Evolutionary conservation across 2,797 vertebrate genomes (phyloP).

Genomic region (Otus scops): DNA sequence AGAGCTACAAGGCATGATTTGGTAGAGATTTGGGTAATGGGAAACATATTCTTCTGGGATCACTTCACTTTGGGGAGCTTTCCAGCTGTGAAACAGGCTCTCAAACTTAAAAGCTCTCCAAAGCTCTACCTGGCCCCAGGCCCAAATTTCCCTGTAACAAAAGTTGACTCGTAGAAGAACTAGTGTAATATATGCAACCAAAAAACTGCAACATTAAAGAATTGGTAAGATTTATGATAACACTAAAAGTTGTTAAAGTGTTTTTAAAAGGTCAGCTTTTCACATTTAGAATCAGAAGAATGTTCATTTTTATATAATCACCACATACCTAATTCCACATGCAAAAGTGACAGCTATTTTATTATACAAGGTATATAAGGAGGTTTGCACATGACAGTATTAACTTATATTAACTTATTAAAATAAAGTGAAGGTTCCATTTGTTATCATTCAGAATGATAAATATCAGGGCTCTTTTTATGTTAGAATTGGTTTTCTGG

Average conservation of each 20-base stretch:
- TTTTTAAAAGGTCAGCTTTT: constrained; percentile 66
- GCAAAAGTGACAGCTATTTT: constrained; percentile 9
- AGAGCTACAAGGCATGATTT: constrained; percentile 74
- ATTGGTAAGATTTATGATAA: constrained; percentile 57
- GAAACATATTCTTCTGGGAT: constrained; percentile 74
- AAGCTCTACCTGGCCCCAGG: constrained; percentile 60
- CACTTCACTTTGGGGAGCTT: constrained; percentile 66
- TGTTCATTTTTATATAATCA: constrained; percentile 41
- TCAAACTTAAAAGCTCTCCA: constrained; percentile 66
- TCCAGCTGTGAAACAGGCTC: constrained; percentile 72
- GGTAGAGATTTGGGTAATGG: constrained; percentile 72
- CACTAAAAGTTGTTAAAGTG: constrained; percentile 40
- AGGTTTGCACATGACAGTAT: neutral
- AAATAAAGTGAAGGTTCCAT: neutral
- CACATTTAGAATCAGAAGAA: constrained; percentile 58
- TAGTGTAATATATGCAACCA: constrained; percentile 43
- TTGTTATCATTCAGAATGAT: neutral
- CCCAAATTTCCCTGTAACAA: constrained; percentile 64
- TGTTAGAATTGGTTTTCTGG: neutral
- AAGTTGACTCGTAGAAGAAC: constrained; percentile 43
- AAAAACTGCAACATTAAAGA: constrained; percentile 58
- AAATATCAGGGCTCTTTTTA: neutral
- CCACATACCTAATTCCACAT: constrained; percentile 1
- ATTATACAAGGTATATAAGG: neutral
- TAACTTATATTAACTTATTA: neutral